phyloP scores from a whole-genome alignment of 2,113 vertebrate species.

The Saguinus imperator region DNA sequence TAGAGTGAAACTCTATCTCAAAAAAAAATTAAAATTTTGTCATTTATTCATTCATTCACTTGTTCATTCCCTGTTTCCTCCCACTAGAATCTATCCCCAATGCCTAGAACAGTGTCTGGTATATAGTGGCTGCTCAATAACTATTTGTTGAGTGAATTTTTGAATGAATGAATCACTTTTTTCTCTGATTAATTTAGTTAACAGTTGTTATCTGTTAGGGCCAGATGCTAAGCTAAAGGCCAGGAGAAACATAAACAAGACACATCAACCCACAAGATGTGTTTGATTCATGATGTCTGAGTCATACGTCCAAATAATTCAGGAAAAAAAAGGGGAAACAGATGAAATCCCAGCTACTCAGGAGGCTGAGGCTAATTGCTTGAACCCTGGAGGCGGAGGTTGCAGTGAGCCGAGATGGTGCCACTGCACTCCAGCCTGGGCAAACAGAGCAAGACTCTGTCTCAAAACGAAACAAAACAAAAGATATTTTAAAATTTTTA shows the following conservation, averaged over 20 bases:
- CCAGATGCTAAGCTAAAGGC: background rate
- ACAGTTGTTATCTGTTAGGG: background rate
- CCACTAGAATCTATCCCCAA: background rate
- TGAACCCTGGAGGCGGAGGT: background rate
- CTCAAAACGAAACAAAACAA: background rate
- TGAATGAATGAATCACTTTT: background rate
- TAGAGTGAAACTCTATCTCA: background rate
- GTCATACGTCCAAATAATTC: background rate
- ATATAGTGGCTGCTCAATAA: background rate
- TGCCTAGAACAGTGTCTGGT: background rate
- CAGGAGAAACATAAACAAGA: background rate
- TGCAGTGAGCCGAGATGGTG: background rate
- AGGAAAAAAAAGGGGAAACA: background rate
- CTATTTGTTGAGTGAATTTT: background rate
- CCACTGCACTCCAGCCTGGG: background rate
- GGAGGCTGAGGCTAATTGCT: background rate
- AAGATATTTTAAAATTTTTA: too few species aligned
- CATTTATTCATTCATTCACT: background rate
- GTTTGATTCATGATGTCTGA: slow-evolving; percentile 8
- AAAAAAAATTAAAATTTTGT: background rate
- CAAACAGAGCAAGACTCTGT: background rate
- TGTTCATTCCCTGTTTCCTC: background rate
- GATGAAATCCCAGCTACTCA: background rate
- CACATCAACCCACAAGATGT: background rate
- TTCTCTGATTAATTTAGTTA: background rate